A percentile compares a stretch with the other conserved stretches of the same genome.
phyloP scores from a whole-genome alignment of 1,140 invertebrate species.

The Drosophila sucinea region DNA sequence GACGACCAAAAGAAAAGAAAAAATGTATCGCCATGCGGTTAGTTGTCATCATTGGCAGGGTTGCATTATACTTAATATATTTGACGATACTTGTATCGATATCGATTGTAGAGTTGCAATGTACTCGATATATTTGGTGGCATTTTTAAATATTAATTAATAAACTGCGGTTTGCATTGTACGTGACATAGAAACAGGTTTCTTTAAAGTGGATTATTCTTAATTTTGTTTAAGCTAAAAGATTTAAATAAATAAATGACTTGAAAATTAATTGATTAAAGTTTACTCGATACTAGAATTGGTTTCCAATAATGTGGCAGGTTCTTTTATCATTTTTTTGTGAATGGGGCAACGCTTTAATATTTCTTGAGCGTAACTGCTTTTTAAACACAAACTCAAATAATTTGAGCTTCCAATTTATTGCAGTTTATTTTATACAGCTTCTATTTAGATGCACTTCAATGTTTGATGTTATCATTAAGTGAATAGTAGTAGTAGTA shows the following conservation, averaged over 20 bases:
- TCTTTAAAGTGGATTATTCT: no score
- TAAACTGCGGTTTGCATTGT: not conserved
- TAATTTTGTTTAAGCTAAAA: no score
- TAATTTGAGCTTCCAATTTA: no score
- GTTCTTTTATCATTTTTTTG: not conserved
- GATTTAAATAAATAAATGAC: no score
- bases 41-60: not conserved
- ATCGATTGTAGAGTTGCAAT: not conserved
- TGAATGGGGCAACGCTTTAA: not conserved
- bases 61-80: not conserved
- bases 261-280: no score
- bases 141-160: not conserved
- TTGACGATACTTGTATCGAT: not conserved
- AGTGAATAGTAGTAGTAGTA: no score
- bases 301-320: not conserved
- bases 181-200: not conserved
- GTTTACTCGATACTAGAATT: not conserved
- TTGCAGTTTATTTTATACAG: no score
- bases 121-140: not conserved
- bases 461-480: no score
- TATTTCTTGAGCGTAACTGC: not conserved
- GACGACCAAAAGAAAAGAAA: slow-evolving; percentile 9
- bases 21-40: slow-evolving; percentile 2
- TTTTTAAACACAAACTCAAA: not conserved
- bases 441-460: no score